These are phyloP conservation scores for Cephus rjabovi DNA, from an alignment of 2,888 invertebrate species.

Conservation along the genomic window DNA sequence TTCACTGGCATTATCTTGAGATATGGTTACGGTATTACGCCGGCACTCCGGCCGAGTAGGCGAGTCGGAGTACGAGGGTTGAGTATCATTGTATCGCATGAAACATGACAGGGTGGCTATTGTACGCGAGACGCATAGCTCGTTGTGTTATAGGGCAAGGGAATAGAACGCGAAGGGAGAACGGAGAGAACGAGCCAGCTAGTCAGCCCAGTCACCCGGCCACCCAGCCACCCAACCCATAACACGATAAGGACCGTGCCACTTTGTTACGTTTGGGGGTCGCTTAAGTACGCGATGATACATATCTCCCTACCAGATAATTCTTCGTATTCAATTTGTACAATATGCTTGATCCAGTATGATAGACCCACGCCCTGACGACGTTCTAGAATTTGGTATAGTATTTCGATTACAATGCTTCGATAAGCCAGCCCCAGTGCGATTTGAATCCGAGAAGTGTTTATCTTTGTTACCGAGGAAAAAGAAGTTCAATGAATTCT, in stretches of 20 bases:
- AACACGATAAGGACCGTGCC: conserved; percentile 65
- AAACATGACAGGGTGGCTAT: conserved; percentile 62
- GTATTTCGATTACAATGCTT: background rate
- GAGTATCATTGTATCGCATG: conserved; percentile 61
- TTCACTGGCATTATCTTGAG: conserved; percentile 60
- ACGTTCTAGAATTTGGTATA: background rate
- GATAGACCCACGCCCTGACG: conserved; percentile 23
- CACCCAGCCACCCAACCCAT: conserved; percentile 41
- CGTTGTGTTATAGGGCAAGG: conserved; percentile 35
- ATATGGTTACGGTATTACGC: conserved; percentile 46
- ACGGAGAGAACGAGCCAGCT: conserved; percentile 22
- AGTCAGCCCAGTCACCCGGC: conserved; percentile 20
- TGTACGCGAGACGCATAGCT: conserved; percentile 59
- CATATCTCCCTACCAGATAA: conserved; percentile 46
- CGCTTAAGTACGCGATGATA: conserved; percentile 59
- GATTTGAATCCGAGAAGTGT: background rate
- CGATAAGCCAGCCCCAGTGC: background rate
- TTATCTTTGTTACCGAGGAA: background rate
- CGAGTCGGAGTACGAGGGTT: conserved; percentile 41
- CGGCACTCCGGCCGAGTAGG: conserved; percentile 32
- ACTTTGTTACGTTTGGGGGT: conserved; percentile 61
- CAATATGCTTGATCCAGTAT: conserved; percentile 42
- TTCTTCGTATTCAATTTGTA: conserved; percentile 58
- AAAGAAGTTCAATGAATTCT: background rate
- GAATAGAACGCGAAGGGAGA: conserved; percentile 24